A percentile compares a stretch with the other conserved stretches of the same genome.
phyloP scores from a whole-genome alignment of 1,140 invertebrate genomes.

The Lepidurus arcticus region DNA sequence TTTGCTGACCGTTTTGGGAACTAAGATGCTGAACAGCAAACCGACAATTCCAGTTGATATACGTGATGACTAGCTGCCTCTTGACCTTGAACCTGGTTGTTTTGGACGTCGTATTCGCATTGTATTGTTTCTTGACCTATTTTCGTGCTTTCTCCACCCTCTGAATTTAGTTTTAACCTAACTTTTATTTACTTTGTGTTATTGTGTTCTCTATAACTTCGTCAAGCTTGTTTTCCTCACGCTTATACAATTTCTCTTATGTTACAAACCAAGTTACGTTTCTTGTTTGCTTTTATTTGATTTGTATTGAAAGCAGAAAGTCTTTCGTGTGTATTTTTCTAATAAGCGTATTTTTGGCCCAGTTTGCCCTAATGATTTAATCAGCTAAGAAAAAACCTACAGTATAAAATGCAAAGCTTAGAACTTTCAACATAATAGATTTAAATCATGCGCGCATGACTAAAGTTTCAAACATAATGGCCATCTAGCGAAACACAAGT shows the following conservation, averaged over 20 bases:
- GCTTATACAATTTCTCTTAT: neutral
- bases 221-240: neutral
- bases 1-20: neutral
- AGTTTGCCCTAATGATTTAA: neutral
- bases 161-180: neutral
- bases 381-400: neutral
- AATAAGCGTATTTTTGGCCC: neutral
- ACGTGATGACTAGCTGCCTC: slow-evolving; percentile 12
- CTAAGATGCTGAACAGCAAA: neutral
- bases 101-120: neutral
- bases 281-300: neutral
- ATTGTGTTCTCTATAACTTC: neutral
- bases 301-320: neutral
- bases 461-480: too few species aligned
- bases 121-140: neutral
- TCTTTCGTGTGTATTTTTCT: neutral
- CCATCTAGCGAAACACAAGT: too few species aligned
- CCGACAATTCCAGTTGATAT: neutral
- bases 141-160: neutral
- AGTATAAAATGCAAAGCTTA: neutral
- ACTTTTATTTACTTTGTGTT: neutral
- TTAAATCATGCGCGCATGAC: too few species aligned
- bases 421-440: too few species aligned
- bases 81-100: neutral
- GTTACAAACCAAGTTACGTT: neutral